Evolutionary conservation across 2,113 vertebrate species (phyloP).

Genomic region (Onychostruthus taczanowskii): DNA sequence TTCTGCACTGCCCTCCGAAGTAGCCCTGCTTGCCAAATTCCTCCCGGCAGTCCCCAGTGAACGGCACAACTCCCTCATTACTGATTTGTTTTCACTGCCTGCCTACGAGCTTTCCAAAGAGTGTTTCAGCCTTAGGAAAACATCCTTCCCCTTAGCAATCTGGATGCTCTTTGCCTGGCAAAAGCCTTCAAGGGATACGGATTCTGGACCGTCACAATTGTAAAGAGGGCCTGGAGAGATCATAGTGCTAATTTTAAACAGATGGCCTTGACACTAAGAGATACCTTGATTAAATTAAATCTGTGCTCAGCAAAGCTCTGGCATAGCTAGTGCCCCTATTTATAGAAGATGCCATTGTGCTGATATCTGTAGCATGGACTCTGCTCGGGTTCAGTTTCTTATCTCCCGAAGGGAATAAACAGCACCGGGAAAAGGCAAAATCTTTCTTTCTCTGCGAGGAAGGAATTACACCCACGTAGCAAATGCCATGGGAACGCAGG

Average conservation of each 20-base stretch:
- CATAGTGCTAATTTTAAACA: conserved; percentile 37
- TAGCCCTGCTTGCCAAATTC: background rate
- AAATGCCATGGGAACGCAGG: conserved; percentile 17
- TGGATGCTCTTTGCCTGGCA: background rate
- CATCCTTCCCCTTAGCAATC: background rate
- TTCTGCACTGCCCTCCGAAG: background rate
- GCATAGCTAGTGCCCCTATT: conserved; percentile 12
- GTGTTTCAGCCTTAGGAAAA: background rate
- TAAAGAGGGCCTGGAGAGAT: conserved; percentile 10
- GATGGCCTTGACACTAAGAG: conserved; percentile 18
- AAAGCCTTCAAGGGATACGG: background rate
- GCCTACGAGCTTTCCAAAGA: background rate
- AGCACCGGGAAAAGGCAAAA: conserved; percentile 14
- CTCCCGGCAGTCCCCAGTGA: background rate
- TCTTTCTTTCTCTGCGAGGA: conserved; percentile 29
- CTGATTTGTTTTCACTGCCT: conserved; percentile 8
- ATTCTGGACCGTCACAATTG: background rate
- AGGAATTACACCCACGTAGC: conserved; percentile 52
- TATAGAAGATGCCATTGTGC: background rate
- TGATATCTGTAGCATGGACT: background rate
- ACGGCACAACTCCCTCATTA: background rate
- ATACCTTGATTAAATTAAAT: conserved; percentile 41
- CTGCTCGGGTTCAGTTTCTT: background rate
- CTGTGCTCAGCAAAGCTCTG: conserved; percentile 31
- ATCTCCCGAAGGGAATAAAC: conserved; percentile 4